phyloP scores from a whole-genome alignment of 2,888 invertebrate genomes.

The Tetheella fluctuosa region DNA sequence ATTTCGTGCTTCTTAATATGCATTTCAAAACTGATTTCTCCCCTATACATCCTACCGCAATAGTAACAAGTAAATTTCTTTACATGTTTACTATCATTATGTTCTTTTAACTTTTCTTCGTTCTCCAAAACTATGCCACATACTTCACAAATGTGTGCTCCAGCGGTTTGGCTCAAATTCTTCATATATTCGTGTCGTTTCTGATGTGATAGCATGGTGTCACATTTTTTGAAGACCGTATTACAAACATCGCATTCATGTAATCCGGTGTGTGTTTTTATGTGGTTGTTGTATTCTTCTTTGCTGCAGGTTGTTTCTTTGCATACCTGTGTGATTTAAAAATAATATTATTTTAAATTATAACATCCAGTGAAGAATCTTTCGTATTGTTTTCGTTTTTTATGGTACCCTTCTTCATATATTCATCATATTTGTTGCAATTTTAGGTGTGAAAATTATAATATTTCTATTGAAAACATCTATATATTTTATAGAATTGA shows the following conservation, averaged over 20 bases:
- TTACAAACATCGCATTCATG: conserved; percentile 65
- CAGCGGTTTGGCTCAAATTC: conserved; percentile 35
- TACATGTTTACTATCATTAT: conserved; percentile 58
- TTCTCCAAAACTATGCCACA: conserved; percentile 60
- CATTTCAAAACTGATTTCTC: conserved; percentile 58
- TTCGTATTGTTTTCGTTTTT: no score
- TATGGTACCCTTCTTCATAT: no score
- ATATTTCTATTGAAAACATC: no score
- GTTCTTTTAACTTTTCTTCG: conserved; percentile 49
- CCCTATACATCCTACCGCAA: conserved; percentile 71
- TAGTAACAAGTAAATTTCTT: conserved; percentile 71
- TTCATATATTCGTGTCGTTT: conserved; percentile 56
- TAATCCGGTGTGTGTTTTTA: conserved; percentile 59
- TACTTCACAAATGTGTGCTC: conserved; percentile 62
- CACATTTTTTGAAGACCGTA: conserved; percentile 60
- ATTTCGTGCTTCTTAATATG: conserved; percentile 73
- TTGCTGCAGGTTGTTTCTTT: conserved; percentile 61
- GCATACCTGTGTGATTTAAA: conserved; percentile 58
- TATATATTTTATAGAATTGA: no score
- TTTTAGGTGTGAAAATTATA: no score
- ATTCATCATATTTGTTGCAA: no score
- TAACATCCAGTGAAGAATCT: no score
- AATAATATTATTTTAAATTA: no score
- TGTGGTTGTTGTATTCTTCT: conserved; percentile 57
- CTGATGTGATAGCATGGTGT: conserved; percentile 62